Conservation (phyloP, 1,140 invertebrate genomes). For the Bathynomus jamesi region DNA sequence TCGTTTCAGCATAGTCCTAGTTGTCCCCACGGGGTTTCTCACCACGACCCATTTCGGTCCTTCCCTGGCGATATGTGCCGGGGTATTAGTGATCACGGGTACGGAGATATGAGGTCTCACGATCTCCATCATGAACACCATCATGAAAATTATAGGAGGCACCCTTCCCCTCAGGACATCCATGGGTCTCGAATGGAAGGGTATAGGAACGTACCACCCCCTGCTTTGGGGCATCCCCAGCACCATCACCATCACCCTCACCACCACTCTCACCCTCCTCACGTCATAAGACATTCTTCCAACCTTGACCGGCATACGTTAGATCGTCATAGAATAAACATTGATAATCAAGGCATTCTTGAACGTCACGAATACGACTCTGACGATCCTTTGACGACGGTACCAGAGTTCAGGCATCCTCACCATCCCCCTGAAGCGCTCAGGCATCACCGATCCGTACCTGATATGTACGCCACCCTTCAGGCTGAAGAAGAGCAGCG, state of each 20-base stretch:
- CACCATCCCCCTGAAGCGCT: slow-evolving; percentile 26
- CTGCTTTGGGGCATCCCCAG: slow-evolving; percentile 30
- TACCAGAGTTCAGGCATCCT: neutral
- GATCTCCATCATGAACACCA: slow-evolving; percentile 39
- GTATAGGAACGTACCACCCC: slow-evolving; percentile 32
- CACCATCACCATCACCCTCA: slow-evolving; percentile 39
- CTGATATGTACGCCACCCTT: slow-evolving; percentile 34
- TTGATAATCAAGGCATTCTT: slow-evolving; percentile 23
- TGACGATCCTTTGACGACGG: slow-evolving; percentile 9
- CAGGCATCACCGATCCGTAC: slow-evolving; percentile 33
- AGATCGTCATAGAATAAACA: slow-evolving; percentile 21
- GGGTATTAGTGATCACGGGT: slow-evolving; percentile 17
- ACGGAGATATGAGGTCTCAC: slow-evolving; percentile 14
- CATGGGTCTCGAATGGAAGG: slow-evolving; percentile 25
- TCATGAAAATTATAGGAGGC: slow-evolving; percentile 31
- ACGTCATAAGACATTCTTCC: slow-evolving; percentile 29
- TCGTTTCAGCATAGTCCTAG: slow-evolving; percentile 35
- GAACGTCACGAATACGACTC: slow-evolving; percentile 30
- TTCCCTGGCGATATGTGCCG: slow-evolving; percentile 33
- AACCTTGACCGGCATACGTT: slow-evolving; percentile 34
- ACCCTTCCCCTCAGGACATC: slow-evolving; percentile 34
- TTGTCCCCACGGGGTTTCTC: slow-evolving; percentile 23
- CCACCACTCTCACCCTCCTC: slow-evolving; percentile 37
- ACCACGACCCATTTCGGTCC: slow-evolving; percentile 34
- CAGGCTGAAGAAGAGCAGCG: slow-evolving; percentile 28